Evolutionary conservation across 2,888 invertebrate genomes (phyloP).

Genomic region (Drosophila nr. medialis): DNA sequence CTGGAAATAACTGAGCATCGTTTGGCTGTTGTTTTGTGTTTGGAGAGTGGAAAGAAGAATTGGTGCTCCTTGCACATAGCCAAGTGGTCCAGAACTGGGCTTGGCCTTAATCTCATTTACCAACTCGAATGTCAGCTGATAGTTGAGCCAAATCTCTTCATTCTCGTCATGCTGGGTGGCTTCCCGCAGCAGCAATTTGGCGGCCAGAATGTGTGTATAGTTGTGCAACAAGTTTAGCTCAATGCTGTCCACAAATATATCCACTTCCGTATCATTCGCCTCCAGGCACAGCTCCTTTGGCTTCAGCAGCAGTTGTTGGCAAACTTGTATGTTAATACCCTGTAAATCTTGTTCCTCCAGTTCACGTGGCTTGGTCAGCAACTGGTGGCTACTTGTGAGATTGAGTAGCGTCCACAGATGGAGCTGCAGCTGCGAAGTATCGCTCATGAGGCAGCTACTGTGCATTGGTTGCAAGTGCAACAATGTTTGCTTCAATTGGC

Average conservation of each 20-base stretch:
- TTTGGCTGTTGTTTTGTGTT: conserved; percentile 60
- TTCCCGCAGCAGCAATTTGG: conserved; percentile 40
- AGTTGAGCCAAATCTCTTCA: conserved; percentile 67
- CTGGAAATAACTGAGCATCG: conserved; percentile 74
- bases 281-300: conserved; percentile 30
- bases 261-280: conserved; percentile 44
- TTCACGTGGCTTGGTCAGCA: conserved; percentile 64
- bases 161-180: conserved; percentile 14
- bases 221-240: conserved; percentile 65
- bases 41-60: conserved; percentile 72
- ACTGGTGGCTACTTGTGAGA: conserved; percentile 44
- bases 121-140: conserved; percentile 64
- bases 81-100: conserved; percentile 78
- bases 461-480: conserved; percentile 67
- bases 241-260: conserved; percentile 42
- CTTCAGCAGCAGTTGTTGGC: conserved; percentile 26
- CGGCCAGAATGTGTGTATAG: conserved; percentile 59
- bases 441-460: conserved; percentile 62
- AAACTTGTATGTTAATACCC: conserved; percentile 48
- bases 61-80: conserved; percentile 78
- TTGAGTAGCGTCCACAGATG: conserved; percentile 54
- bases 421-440: conserved; percentile 51
- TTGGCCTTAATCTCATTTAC: conserved; percentile 3
- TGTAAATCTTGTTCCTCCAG: conserved; percentile 33
- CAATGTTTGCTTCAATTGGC: conserved; percentile 74